phyloP scores from a whole-genome alignment of 2,113 vertebrate species.

The Callithrix jacchus region DNA sequence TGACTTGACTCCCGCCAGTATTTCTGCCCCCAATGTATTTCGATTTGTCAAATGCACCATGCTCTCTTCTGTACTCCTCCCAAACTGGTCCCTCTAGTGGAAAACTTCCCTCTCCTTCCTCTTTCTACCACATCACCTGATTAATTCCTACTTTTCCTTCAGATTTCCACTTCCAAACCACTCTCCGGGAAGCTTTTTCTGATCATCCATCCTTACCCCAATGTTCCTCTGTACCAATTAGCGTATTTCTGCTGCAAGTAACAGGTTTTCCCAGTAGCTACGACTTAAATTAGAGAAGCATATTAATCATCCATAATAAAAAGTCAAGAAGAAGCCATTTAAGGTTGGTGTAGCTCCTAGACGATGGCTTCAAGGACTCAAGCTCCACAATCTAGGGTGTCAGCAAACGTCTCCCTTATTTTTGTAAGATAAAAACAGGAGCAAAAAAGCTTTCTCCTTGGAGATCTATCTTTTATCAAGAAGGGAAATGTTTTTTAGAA shows the following conservation, averaged over 20 bases:
- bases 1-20: not conserved
- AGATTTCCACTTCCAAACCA: not conserved
- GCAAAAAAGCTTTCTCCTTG: not conserved
- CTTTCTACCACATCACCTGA: not conserved
- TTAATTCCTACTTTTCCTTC: not conserved
- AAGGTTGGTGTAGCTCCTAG: not conserved
- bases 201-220: not conserved
- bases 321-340: not conserved
- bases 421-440: slow-evolving; percentile 1
- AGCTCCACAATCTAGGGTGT: not conserved
- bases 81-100: not conserved
- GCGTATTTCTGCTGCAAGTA: not conserved
- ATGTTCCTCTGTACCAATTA: not conserved
- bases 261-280: not conserved
- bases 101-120: not conserved
- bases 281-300: not conserved
- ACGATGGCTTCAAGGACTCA: not conserved
- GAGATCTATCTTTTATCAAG: not conserved
- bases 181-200: not conserved
- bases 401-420: not conserved
- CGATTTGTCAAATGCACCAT: not conserved
- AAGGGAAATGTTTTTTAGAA: not conserved
- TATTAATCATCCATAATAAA: not conserved
- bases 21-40: not conserved
- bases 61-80: not conserved